These are phyloP conservation scores for Therioaphis trifolii DNA, from an alignment of 2,888 invertebrate genomes.

Conservation along the genomic window DNA sequence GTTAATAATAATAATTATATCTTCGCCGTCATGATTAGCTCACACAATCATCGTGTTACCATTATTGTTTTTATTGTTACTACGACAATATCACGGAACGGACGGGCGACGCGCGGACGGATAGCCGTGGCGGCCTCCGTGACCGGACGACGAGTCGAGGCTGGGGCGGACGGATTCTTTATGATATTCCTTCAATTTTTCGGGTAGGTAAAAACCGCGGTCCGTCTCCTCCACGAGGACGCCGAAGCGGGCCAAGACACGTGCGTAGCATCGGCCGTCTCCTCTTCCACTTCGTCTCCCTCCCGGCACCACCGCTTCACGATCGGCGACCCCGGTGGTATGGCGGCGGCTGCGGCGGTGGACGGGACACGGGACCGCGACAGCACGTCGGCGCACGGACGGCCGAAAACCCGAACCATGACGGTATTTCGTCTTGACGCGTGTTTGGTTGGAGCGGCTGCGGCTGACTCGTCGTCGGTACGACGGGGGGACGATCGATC, in stretches of 20 bases:
- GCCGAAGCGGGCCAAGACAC: slow-evolving; percentile 25
- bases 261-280: slow-evolving; percentile 1
- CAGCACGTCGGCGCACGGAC: not conserved
- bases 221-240: slow-evolving; percentile 60
- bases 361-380: not conserved
- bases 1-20: no score
- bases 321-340: not conserved
- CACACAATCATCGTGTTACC: no score
- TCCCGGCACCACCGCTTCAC: not conserved
- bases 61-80: no score
- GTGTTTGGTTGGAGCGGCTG: not conserved
- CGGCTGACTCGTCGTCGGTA: slow-evolving; percentile 1
- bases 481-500: no score
- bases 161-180: not conserved
- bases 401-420: slow-evolving; percentile 36
- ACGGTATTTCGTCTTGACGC: slow-evolving; percentile 32
- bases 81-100: no score
- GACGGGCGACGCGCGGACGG: no score
- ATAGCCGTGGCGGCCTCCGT: no score
- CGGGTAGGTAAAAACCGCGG: slow-evolving; percentile 49
- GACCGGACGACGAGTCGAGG: no score
- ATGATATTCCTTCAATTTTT: not conserved
- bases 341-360: not conserved
- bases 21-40: no score
- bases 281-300: not conserved